A percentile compares a stretch with the other conserved stretches of the same genome.
phyloP scores from a whole-genome alignment of 2,113 vertebrate species.

The Dasyornis broadbenti region DNA sequence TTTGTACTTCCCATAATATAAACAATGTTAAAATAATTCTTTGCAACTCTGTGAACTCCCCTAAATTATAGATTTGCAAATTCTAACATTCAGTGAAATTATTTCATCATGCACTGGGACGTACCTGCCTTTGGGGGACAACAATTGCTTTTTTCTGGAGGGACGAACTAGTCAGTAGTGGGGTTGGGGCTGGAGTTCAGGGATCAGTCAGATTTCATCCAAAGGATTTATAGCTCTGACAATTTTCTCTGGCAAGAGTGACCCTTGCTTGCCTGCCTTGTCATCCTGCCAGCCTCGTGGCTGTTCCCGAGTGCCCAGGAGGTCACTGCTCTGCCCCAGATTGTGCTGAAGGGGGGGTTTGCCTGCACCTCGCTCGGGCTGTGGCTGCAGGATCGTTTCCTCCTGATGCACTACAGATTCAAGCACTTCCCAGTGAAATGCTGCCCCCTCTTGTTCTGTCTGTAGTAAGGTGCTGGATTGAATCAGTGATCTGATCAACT shows the following conservation, averaged over 20 bases:
- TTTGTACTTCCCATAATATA: background rate
- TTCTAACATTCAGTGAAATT: background rate
- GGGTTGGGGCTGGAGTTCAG: background rate
- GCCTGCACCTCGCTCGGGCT: rapidly evolving
- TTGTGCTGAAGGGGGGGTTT: background rate
- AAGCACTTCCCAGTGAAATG: background rate
- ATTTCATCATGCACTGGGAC: background rate
- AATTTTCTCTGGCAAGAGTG: background rate
- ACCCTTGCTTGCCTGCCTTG: background rate
- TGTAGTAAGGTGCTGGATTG: background rate
- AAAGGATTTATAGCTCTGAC: background rate
- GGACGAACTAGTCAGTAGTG: background rate
- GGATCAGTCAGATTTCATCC: background rate
- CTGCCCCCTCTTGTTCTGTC: conserved; percentile 40
- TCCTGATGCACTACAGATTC: background rate
- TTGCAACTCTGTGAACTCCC: background rate
- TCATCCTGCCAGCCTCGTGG: background rate
- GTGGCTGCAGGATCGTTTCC: background rate
- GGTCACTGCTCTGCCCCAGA: background rate
- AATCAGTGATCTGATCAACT: background rate
- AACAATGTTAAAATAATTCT: background rate
- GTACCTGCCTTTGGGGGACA: background rate
- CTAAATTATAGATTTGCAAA: background rate
- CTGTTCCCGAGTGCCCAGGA: background rate
- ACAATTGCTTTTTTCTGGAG: background rate